phyloP scores from a whole-genome alignment of 2,113 vertebrate species.

The Paedocypris sp. region DNA sequence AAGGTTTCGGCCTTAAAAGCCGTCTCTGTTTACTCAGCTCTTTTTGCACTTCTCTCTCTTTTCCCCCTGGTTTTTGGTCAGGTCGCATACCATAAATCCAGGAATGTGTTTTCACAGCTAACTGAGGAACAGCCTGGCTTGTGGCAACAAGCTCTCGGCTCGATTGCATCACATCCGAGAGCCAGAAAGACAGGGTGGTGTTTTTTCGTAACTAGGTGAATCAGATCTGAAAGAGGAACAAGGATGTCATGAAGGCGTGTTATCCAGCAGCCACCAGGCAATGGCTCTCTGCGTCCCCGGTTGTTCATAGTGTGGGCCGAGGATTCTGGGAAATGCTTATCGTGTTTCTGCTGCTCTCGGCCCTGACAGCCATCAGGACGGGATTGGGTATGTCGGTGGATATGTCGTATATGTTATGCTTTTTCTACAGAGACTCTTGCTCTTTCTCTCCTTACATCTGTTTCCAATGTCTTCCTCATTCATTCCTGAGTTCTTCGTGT shows the following conservation, averaged over 20 bases:
- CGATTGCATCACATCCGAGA: slow-evolving; percentile 38
- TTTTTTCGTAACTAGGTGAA: slow-evolving; percentile 26
- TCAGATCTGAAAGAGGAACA: slow-evolving; percentile 26
- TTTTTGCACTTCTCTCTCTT: not conserved
- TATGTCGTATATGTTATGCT: not conserved
- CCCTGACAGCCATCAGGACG: slow-evolving; percentile 19
- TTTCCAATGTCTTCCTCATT: not conserved
- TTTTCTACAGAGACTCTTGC: not conserved
- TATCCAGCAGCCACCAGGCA: not conserved
- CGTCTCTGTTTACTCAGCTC: not conserved
- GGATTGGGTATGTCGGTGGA: slow-evolving; percentile 20
- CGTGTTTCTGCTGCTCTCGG: slow-evolving; percentile 19
- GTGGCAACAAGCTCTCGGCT: slow-evolving; percentile 29
- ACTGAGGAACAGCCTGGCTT: slow-evolving; percentile 19
- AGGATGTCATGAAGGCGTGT: slow-evolving; percentile 27
- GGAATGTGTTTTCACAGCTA: slow-evolving; percentile 25
- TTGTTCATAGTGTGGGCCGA: slow-evolving; percentile 7
- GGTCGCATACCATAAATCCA: slow-evolving; percentile 20
- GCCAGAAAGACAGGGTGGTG: slow-evolving; percentile 7
- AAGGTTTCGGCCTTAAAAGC: slow-evolving; percentile 2
- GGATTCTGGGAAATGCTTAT: slow-evolving; percentile 30
- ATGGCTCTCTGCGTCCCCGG: slow-evolving; percentile 17
- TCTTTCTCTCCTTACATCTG: not conserved
- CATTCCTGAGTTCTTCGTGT: not conserved
- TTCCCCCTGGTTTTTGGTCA: slow-evolving; percentile 10